Evolutionary conservation across 1,140 invertebrate species (phyloP).

Genomic region (Melipona quadrifasciata): DNA sequence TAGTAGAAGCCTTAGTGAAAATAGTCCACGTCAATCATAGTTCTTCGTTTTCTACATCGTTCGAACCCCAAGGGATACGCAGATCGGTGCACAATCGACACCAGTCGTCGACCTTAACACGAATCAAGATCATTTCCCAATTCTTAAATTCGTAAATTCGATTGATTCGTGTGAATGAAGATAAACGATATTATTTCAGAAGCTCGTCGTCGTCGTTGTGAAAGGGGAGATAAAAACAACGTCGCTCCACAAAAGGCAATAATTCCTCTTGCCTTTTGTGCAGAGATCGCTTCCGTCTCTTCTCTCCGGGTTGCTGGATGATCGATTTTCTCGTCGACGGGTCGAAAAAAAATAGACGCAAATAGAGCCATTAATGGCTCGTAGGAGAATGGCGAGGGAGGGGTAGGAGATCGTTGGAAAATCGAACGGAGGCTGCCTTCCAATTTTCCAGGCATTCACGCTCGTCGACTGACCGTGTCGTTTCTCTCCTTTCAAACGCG

Average conservation of each 20-base stretch:
- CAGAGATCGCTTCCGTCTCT: not conserved
- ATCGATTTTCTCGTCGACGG: not conserved
- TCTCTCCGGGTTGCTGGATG: not conserved
- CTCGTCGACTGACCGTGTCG: slow-evolving; percentile 4
- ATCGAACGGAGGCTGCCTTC: slow-evolving; percentile 28
- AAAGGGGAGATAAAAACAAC: not conserved
- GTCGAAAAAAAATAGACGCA: not conserved
- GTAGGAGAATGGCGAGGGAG: not conserved
- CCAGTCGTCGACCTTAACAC: no score
- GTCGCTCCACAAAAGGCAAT: not conserved
- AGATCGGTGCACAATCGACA: no score
- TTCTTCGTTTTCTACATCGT: no score
- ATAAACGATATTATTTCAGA: not conserved
- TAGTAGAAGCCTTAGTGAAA: no score
- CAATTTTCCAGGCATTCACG: slow-evolving; percentile 36
- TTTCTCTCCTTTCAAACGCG: slow-evolving; percentile 1
- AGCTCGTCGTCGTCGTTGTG: not conserved
- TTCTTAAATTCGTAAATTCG: not conserved
- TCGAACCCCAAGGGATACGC: no score
- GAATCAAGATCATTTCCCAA: no score
- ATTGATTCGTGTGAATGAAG: not conserved
- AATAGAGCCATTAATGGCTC: slow-evolving; percentile 23
- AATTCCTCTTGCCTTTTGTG: not conserved
- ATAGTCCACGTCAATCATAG: no score
- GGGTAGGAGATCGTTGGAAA: not conserved